These are phyloP conservation scores for Eutrigla gurnardus DNA, from an alignment of 2,797 vertebrate species.

Conservation along the genomic window DNA sequence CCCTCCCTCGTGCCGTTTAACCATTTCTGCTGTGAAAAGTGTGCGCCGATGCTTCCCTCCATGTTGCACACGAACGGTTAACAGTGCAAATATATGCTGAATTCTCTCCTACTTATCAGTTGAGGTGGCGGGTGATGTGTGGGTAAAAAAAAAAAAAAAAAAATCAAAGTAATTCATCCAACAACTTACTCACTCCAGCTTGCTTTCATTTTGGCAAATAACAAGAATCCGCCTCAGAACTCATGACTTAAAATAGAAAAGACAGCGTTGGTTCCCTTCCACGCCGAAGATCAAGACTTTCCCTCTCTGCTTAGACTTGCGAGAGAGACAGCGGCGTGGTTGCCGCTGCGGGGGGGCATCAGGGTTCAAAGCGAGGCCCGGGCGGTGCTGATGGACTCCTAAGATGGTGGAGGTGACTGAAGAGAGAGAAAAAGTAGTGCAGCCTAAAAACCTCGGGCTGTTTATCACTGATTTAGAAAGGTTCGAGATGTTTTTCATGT, in stretches of 20 bases:
- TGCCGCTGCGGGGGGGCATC: conserved; percentile 33
- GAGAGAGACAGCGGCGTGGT: conserved; percentile 30
- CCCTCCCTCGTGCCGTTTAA: conserved; percentile 36
- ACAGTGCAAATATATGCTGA: conserved; percentile 18
- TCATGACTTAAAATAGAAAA: conserved; percentile 26
- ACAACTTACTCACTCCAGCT: conserved; percentile 37
- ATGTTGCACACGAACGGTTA: conserved; percentile 10
- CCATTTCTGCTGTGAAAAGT: conserved; percentile 26
- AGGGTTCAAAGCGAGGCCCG: conserved; percentile 40
- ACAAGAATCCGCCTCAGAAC: conserved; percentile 33
- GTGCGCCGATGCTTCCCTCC: conserved; percentile 29
- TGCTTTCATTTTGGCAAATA: conserved; percentile 65
- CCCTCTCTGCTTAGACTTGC: conserved; percentile 23
- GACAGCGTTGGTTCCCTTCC: conserved; percentile 1
- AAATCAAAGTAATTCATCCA: conserved; percentile 42
- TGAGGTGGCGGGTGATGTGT: conserved; percentile 5
- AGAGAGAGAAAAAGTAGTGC: not conserved
- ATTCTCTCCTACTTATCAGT: conserved; percentile 18
- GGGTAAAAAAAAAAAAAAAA: conserved; percentile 19
- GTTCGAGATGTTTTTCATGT: not conserved
- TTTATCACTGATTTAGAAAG: conserved; percentile 15
- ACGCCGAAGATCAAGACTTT: conserved; percentile 52
- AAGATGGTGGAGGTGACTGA: conserved; percentile 22
- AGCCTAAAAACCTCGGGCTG: conserved; percentile 9
- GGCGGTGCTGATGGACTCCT: conserved; percentile 25